Percentiles rank a stretch among this genome's conserved stretches.
Evolutionary conservation across 2,113 vertebrate genomes (phyloP).

Genomic region (Lepus europaeus): DNA sequence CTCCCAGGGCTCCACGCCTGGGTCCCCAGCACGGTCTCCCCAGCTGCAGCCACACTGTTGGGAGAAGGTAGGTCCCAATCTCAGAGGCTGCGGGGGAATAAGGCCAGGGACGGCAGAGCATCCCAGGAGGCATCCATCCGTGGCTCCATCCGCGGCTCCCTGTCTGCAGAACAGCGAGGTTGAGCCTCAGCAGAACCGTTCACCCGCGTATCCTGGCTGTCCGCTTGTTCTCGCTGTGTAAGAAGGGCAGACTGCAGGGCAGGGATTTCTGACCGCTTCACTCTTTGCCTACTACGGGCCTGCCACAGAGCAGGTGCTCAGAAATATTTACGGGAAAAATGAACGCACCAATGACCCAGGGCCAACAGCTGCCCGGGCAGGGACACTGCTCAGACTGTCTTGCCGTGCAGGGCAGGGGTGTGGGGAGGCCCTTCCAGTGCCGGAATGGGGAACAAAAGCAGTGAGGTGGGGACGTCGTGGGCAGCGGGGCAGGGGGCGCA

Average conservation of each 20-base stretch:
- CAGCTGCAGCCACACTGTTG: neutral
- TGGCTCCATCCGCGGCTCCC: too few relatives aligned
- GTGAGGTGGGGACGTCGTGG: neutral
- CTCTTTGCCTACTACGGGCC: neutral
- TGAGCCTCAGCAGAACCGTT: too few relatives aligned
- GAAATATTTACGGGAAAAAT: neutral
- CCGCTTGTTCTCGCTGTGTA: neutral
- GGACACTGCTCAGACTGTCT: neutral
- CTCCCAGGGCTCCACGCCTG: neutral
- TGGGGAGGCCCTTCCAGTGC: neutral
- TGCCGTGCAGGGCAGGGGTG: neutral
- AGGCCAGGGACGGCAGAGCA: neutral
- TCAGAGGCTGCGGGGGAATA: neutral
- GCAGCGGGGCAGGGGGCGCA: neutral
- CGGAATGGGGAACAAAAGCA: neutral
- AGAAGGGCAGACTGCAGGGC: neutral
- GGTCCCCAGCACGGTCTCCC: neutral
- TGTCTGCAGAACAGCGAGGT: too few relatives aligned
- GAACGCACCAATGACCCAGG: neutral
- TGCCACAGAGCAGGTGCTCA: neutral
- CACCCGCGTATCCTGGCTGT: fast-evolving
- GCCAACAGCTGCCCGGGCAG: neutral
- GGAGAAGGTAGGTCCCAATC: neutral
- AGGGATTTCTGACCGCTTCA: neutral
- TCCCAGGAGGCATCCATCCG: neutral